Conservation (phyloP, 2,797 vertebrate genomes). For the Coendou prehensilis region DNA sequence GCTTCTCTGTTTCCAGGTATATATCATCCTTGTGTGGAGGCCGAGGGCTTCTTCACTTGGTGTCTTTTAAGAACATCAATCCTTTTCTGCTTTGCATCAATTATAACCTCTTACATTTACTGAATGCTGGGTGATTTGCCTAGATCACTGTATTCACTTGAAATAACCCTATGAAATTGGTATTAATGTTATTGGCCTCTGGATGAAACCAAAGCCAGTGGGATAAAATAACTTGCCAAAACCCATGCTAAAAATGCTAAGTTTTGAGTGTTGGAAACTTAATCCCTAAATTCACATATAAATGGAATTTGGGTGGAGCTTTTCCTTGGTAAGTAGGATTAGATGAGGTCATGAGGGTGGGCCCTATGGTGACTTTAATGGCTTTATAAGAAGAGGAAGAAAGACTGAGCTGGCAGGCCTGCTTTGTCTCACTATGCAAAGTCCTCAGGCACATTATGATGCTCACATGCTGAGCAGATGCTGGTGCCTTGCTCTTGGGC, state of each 20-base stretch:
- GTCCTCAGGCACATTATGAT: neutral
- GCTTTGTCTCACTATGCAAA: neutral
- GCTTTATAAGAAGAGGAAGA: neutral
- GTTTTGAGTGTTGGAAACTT: neutral
- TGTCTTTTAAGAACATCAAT: neutral
- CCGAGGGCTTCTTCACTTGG: neutral
- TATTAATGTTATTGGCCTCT: neutral
- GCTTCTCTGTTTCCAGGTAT: neutral
- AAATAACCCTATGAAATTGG: neutral
- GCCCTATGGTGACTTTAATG: neutral
- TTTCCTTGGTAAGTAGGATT: neutral
- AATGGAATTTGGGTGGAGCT: neutral
- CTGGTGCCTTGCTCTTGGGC: neutral
- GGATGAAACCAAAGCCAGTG: neutral
- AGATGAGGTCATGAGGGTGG: neutral
- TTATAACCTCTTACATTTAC: neutral
- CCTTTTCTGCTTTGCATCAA: conserved; percentile 20
- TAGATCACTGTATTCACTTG: neutral
- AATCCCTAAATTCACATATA: neutral
- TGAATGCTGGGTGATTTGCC: neutral
- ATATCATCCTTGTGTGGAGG: neutral
- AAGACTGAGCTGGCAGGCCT: neutral
- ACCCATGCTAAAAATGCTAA: neutral
- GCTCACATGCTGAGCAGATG: neutral
- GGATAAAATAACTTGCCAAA: neutral